A percentile compares a stretch with the other conserved stretches of the same genome.
Conservation (phyloP, 2,888 invertebrate species). For the Strigamia transsilvanica region DNA sequence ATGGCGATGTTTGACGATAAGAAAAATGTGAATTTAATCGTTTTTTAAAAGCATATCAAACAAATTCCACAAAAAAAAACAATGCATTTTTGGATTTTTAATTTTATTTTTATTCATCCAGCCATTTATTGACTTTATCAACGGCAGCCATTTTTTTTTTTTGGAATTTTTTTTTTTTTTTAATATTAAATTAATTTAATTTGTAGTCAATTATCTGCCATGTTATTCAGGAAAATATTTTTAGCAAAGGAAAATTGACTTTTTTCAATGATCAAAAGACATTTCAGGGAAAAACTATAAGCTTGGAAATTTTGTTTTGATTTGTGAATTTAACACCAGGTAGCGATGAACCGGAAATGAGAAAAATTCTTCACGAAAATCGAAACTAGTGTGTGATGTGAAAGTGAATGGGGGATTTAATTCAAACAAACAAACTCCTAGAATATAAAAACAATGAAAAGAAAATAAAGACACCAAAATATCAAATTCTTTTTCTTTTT, state of each 20-base stretch:
- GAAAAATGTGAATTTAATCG: background rate
- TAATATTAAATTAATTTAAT: background rate
- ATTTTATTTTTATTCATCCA: too few species aligned
- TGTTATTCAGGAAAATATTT: background rate
- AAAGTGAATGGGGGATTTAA: background rate
- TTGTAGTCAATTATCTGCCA: background rate
- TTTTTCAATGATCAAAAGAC: background rate
- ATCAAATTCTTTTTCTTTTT: background rate
- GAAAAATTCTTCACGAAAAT: background rate
- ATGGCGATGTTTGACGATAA: background rate
- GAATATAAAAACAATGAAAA: background rate
- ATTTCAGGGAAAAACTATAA: background rate
- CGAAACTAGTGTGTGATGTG: background rate
- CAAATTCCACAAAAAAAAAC: background rate
- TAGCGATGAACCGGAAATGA: background rate
- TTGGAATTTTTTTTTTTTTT: too few species aligned
- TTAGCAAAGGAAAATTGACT: background rate
- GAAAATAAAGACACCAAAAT: too few species aligned
- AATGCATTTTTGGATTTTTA: background rate
- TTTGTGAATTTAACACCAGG: background rate
- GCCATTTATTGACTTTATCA: background rate
- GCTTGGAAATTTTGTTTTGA: background rate
- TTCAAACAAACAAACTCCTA: conserved; percentile 7
- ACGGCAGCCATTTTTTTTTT: background rate
- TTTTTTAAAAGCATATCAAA: background rate